Conservation (phyloP, 2,113 vertebrate genomes). For the Phainopepla nitens region DNA sequence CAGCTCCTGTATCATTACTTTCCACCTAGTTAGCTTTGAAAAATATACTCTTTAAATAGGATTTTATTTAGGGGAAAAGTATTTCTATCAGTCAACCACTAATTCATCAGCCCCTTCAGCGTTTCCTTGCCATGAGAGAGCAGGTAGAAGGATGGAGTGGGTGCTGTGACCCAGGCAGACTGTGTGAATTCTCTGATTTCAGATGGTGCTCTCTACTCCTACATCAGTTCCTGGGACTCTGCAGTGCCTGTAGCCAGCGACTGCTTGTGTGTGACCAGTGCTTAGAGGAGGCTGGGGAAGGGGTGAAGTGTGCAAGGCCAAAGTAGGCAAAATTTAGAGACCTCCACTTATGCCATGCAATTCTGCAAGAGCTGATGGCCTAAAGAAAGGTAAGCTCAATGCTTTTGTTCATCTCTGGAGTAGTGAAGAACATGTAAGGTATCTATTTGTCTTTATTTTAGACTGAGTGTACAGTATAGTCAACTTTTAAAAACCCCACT, state of each 20-base stretch:
- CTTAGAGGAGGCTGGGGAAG: background rate
- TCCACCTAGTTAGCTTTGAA: background rate
- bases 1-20: background rate
- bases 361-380: background rate
- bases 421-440: background rate
- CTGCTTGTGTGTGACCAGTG: background rate
- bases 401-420: background rate
- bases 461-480: background rate
- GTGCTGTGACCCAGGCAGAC: background rate
- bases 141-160: background rate
- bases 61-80: background rate
- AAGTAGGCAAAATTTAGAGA: background rate
- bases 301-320: background rate
- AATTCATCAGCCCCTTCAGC: background rate
- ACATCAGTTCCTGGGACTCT: background rate
- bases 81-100: background rate
- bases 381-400: background rate
- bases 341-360: background rate
- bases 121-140: background rate
- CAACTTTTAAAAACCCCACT: background rate
- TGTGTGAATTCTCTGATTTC: background rate
- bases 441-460: background rate
- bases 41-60: background rate
- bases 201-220: background rate
- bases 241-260: accelerated